A percentile compares a stretch with the other conserved stretches of the same genome.
phyloP scores from a whole-genome alignment of 2,113 vertebrate species.

The Nibea coibor region DNA sequence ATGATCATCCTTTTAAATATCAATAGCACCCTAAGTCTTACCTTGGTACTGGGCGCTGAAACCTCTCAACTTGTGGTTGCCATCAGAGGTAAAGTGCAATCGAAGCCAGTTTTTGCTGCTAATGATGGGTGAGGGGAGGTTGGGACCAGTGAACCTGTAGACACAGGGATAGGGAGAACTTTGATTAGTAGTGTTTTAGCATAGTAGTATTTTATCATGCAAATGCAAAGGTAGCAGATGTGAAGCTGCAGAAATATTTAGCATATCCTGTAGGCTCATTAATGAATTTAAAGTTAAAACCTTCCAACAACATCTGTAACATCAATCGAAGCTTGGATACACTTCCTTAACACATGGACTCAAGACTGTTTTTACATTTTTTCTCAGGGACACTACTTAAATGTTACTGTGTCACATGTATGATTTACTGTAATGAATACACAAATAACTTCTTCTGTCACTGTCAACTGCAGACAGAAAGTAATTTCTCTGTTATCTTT shows the following conservation, averaged over 20 bases:
- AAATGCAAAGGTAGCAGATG: neutral
- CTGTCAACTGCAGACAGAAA: neutral
- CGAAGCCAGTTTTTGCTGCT: constrained; percentile 99
- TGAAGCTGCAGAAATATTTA: neutral
- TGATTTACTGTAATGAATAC: neutral
- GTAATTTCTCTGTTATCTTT: neutral
- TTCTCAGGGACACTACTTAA: neutral
- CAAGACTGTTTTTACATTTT: neutral
- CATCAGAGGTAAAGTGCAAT: constrained; percentile 95
- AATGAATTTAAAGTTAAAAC: neutral
- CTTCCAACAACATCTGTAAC: neutral
- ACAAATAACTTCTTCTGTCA: neutral
- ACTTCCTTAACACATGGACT: neutral
- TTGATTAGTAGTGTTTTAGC: constrained; percentile 1
- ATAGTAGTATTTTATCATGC: constrained; percentile 5
- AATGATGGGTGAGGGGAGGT: constrained; percentile 95
- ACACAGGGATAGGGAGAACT: constrained; percentile 18
- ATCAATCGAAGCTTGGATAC: neutral
- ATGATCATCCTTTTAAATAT: neutral
- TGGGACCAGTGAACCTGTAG: constrained; percentile 94
- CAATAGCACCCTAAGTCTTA: constrained; percentile 62
- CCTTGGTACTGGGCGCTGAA: constrained; percentile 99
- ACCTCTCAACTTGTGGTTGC: constrained; percentile 96
- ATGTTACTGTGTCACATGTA: neutral
- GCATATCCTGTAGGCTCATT: neutral